phyloP scores from a whole-genome alignment of 2,888 invertebrate species.

The Polietes domitor region DNA sequence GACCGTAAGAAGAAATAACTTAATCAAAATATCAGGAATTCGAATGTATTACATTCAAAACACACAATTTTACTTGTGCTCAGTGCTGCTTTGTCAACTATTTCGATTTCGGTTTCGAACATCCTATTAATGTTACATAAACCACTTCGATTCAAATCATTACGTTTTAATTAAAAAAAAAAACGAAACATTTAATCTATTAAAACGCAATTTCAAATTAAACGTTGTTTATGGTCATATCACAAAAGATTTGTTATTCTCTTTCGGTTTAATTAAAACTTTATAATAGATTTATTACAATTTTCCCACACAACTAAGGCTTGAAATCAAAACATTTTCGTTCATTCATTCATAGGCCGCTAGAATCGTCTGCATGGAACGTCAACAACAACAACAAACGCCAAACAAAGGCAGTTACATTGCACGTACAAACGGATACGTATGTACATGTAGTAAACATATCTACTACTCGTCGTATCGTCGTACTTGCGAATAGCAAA shows the following conservation, averaged over 20 bases:
- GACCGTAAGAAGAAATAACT: no score
- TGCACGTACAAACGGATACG: background rate
- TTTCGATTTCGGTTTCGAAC: no score
- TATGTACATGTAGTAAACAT: no score
- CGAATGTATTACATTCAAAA: no score
- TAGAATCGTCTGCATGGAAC: background rate
- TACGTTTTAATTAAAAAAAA: conserved; percentile 19
- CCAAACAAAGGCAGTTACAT: background rate
- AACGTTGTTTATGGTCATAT: background rate
- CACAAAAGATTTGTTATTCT: background rate
- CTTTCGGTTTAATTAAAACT: background rate
- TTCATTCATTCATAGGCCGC: background rate
- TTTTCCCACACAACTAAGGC: conserved; percentile 61
- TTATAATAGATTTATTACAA: conserved; percentile 9
- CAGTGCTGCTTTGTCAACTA: no score
- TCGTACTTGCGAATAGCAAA: conserved; percentile 10
- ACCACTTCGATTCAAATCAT: background rate
- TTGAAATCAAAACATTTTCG: conserved; percentile 53
- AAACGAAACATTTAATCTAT: background rate
- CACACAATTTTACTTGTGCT: no score
- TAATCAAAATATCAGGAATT: no score
- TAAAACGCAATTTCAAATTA: background rate
- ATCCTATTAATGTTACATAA: background rate
- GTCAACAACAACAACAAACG: background rate
- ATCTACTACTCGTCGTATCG: no score